These are phyloP conservation scores for Pseudococcus longispinus DNA, from an alignment of 2,888 invertebrate species.

Conservation along the genomic window DNA sequence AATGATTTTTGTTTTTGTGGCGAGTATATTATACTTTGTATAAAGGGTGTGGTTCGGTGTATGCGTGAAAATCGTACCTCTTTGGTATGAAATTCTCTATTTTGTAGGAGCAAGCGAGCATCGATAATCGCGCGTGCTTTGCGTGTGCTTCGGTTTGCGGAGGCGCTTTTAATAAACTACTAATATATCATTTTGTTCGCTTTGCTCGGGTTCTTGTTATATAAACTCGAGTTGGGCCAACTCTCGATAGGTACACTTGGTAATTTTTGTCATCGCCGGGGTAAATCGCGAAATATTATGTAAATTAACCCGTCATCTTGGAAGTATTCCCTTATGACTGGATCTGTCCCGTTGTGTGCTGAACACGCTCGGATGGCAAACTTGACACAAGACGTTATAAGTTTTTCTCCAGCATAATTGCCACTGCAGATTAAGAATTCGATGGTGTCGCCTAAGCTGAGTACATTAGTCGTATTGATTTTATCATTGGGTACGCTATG, in stretches of 20 bases:
- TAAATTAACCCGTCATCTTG: background rate
- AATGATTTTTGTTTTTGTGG: background rate
- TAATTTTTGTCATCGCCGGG: background rate
- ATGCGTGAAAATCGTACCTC: background rate
- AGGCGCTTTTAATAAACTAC: conserved; percentile 3
- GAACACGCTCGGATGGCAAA: background rate
- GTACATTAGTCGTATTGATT: background rate
- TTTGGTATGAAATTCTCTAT: background rate
- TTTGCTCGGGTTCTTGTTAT: background rate
- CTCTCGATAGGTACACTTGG: background rate
- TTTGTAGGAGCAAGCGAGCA: background rate
- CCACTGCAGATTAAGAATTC: background rate
- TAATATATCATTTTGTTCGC: background rate
- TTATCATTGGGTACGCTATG: background rate
- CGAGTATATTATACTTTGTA: background rate
- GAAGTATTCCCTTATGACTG: background rate
- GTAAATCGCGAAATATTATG: background rate
- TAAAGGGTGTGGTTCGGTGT: background rate
- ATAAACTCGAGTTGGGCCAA: background rate
- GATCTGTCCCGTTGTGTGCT: background rate
- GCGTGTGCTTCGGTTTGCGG: background rate
- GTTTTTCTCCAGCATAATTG: background rate
- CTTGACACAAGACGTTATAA: background rate
- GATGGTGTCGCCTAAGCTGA: background rate
- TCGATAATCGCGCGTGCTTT: background rate